phyloP scores from a whole-genome alignment of 2,113 vertebrate genomes.

The Ctenomys sociabilis region DNA sequence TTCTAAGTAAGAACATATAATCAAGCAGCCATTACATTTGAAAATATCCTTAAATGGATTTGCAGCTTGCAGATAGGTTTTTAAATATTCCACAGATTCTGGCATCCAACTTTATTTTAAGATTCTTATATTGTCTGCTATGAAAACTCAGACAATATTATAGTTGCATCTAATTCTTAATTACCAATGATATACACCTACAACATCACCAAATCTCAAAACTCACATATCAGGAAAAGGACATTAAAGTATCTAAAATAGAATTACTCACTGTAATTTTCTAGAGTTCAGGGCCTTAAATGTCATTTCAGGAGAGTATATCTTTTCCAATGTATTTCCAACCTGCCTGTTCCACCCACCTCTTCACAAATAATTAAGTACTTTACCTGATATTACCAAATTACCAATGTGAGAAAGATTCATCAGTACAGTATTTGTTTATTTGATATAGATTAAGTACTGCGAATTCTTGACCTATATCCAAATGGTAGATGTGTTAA shows the following conservation, averaged over 20 bases:
- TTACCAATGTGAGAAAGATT: background rate
- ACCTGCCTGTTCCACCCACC: background rate
- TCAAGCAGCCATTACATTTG: background rate
- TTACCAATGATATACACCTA: background rate
- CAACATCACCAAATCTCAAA: background rate
- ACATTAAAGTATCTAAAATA: background rate
- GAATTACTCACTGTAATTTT: background rate
- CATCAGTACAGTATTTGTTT: background rate
- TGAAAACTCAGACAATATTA: background rate
- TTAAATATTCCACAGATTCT: background rate
- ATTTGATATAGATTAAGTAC: background rate
- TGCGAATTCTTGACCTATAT: background rate
- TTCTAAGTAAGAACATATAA: background rate
- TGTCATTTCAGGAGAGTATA: background rate
- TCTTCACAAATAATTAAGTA: background rate
- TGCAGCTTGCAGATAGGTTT: background rate
- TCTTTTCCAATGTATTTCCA: background rate
- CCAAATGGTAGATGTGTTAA: background rate
- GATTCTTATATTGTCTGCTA: background rate
- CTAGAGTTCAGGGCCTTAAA: background rate
- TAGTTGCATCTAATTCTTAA: background rate
- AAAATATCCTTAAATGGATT: background rate
- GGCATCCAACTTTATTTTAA: background rate
- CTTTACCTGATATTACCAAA: background rate
- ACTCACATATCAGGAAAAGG: background rate